These are phyloP conservation scores for Campodea augens DNA, from an alignment of 1,140 invertebrate species.

Conservation along the genomic window DNA sequence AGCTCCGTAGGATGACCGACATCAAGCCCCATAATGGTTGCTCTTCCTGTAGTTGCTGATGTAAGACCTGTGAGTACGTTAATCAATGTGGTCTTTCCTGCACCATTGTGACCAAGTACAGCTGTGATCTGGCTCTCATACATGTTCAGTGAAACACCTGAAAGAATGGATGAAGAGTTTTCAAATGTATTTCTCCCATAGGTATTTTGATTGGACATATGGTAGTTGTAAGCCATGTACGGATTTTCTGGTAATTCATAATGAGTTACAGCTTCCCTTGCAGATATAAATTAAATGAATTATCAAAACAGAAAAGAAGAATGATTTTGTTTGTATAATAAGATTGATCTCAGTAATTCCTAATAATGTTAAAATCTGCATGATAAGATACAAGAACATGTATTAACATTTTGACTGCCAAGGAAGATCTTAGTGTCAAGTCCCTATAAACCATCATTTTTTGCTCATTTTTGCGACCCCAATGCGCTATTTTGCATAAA, in stretches of 20 bases:
- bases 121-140: slow-evolving; percentile 69
- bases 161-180: slow-evolving; percentile 13
- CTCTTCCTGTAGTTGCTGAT: slow-evolving; percentile 25
- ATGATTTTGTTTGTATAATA: no score
- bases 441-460: no score
- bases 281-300: no score
- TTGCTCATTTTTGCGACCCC: no score
- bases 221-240: not conserved
- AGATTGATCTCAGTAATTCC: no score
- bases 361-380: no score
- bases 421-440: no score
- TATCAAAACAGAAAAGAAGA: no score
- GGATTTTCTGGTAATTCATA: not conserved
- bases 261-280: not conserved
- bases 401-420: no score
- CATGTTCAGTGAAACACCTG: slow-evolving; percentile 42
- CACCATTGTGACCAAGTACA: slow-evolving; percentile 74
- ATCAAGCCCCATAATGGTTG: slow-evolving; percentile 54
- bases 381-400: no score
- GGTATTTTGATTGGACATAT: not conserved
- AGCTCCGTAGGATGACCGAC: slow-evolving; percentile 19
- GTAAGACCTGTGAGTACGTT: slow-evolving; percentile 71
- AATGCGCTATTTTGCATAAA: no score
- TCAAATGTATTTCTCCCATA: not conserved
- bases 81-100: slow-evolving; percentile 67